phyloP scores from a whole-genome alignment of 2,888 invertebrate species.

The Eupeodes latifasciatus region DNA sequence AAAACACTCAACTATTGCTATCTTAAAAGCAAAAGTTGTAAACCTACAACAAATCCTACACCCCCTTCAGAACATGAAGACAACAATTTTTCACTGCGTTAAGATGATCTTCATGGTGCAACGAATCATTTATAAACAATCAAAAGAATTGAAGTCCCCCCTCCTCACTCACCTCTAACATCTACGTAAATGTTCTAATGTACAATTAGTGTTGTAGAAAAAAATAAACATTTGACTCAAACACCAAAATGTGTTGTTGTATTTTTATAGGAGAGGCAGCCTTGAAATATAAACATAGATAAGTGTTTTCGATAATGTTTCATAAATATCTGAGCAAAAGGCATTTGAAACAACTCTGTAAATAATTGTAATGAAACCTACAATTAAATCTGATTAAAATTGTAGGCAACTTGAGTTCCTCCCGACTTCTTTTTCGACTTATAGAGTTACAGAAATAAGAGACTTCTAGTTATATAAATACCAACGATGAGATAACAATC shows the following conservation, averaged over 20 bases:
- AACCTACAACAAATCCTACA: not conserved
- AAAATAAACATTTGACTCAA: conserved; percentile 26
- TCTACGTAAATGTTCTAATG: conserved; percentile 29
- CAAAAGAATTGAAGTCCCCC: not conserved
- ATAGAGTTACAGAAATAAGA: too few species aligned
- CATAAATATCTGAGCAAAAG: conserved; percentile 16
- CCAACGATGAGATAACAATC: conserved; percentile 28
- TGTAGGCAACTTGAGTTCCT: conserved; percentile 2
- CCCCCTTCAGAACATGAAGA: conserved; percentile 1
- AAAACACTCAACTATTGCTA: conserved; percentile 24
- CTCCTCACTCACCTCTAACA: not conserved
- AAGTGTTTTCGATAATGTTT: conserved; percentile 36
- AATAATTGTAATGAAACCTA: conserved; percentile 41
- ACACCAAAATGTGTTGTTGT: not conserved
- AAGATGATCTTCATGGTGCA: conserved; percentile 29
- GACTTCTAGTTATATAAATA: not conserved
- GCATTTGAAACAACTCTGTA: conserved; percentile 35
- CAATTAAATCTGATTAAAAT: conserved; percentile 67
- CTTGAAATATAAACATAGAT: not conserved
- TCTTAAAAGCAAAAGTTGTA: conserved; percentile 22
- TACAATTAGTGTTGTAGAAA: conserved; percentile 28
- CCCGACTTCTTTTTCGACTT: not conserved
- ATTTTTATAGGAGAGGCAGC: not conserved
- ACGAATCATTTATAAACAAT: conserved; percentile 28
- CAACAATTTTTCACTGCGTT: conserved; percentile 30